Conservation (phyloP, 37 sponge, comb jelly and placozoan genomes). For the Mnemiopsis leidyi region DNA sequence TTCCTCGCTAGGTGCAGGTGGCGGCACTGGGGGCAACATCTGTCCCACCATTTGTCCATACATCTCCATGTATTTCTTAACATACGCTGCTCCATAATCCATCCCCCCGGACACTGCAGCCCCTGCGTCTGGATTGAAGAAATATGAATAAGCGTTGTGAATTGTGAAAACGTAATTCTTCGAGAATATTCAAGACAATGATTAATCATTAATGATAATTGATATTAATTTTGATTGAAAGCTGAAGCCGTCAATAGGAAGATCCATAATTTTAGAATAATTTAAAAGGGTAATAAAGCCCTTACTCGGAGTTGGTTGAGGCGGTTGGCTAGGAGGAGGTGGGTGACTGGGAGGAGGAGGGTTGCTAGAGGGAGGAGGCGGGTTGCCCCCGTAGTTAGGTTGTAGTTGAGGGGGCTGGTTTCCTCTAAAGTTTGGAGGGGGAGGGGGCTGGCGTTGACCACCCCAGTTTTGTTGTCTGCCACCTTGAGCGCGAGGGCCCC, state of each 20-base stretch:
- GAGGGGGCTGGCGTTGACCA: neutral
- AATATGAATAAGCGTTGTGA: too few relatives aligned
- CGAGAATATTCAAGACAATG: too few relatives aligned
- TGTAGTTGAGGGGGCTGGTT: neutral
- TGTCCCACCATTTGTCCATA: slow-evolving; percentile 44
- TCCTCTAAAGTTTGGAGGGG: slow-evolving; percentile 1
- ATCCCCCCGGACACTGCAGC: slow-evolving; percentile 14
- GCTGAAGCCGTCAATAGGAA: too few relatives aligned
- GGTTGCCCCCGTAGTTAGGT: neutral
- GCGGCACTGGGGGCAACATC: slow-evolving; percentile 34
- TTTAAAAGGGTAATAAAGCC: too few relatives aligned
- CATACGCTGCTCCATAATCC: slow-evolving; percentile 47
- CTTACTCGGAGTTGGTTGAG: too few relatives aligned
- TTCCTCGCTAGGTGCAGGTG: neutral
- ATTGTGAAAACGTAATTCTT: too few relatives aligned
- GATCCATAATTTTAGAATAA: too few relatives aligned
- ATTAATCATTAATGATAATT: too few relatives aligned
- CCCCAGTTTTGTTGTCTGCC: slow-evolving; percentile 21
- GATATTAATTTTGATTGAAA: too few relatives aligned
- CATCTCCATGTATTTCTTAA: slow-evolving; percentile 58
- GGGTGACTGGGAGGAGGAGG: neutral
- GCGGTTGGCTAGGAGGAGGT: neutral
- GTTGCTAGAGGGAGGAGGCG: neutral
- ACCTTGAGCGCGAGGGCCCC: neutral
- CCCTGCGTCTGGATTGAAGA: slow-evolving; percentile 6